Evolutionary conservation across 1,140 invertebrate species (phyloP).

Genomic region (Drosophila aff.): DNA sequence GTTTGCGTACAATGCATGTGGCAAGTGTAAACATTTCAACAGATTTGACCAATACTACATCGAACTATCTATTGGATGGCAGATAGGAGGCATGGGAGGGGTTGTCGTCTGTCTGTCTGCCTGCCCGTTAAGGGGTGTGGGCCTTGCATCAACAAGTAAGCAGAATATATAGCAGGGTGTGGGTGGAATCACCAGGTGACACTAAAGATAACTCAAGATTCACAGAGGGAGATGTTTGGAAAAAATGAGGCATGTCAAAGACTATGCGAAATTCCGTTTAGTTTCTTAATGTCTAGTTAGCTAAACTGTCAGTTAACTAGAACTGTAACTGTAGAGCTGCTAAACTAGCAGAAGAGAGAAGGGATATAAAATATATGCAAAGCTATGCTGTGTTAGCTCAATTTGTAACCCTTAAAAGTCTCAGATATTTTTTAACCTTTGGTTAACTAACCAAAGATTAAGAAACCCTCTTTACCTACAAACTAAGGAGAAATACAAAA

Average conservation of each 20-base stretch:
- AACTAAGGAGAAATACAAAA: neutral
- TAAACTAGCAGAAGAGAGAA: neutral
- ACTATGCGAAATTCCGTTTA: neutral
- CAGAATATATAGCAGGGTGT: neutral
- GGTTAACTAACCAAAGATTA: neutral
- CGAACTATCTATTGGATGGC: neutral
- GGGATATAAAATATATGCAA: neutral
- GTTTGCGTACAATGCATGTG: slow-evolving; percentile 32
- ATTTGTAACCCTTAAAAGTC: too few species aligned
- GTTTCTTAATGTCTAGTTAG: neutral
- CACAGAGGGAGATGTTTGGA: neutral
- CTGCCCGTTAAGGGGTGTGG: slow-evolving; percentile 8
- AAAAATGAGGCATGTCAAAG: neutral
- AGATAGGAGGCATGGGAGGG: neutral
- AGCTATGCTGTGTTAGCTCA: neutral
- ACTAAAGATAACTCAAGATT: neutral
- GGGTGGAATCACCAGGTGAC: neutral
- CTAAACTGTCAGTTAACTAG: neutral
- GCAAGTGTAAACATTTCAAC: slow-evolving; percentile 54
- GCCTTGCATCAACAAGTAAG: slow-evolving; percentile 39
- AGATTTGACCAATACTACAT: slow-evolving; percentile 42
- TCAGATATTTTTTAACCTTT: neutral
- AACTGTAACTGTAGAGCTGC: neutral
- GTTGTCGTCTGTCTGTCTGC: neutral
- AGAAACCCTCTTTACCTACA: neutral